Evolutionary conservation across 2,113 vertebrate genomes (phyloP).

Genomic region (Colossoma macropomum): DNA sequence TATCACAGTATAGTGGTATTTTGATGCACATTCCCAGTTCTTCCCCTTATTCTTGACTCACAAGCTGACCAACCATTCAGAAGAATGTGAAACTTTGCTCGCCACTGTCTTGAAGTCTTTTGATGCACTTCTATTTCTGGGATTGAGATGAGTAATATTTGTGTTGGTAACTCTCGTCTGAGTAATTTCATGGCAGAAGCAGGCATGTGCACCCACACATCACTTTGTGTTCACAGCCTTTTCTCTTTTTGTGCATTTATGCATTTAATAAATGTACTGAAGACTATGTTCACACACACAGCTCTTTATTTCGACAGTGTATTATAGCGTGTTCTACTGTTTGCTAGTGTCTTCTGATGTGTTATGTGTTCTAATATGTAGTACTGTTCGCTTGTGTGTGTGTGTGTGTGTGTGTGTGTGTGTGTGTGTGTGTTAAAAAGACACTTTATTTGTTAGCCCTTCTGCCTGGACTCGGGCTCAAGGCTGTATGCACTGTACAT

Average conservation of each 20-base stretch:
- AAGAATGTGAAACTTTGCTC: background rate
- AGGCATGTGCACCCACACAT: conserved; percentile 19
- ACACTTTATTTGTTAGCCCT: background rate
- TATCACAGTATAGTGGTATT: too few species aligned
- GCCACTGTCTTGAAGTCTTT: conserved; percentile 1
- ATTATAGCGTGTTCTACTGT: background rate
- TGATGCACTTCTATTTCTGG: background rate
- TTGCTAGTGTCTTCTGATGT: too few species aligned
- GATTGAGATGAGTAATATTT: conserved; percentile 11
- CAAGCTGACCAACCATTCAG: background rate
- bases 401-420: too few species aligned
- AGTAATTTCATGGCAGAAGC: conserved; percentile 6
- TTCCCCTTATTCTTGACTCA: background rate
- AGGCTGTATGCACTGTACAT: background rate
- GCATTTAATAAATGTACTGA: background rate
- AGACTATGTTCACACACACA: background rate
- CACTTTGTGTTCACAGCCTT: background rate
- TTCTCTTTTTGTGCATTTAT: conserved; percentile 5
- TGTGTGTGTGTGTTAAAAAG: too few species aligned
- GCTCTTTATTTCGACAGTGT: background rate
- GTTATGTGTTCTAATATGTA: background rate
- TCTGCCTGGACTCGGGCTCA: background rate
- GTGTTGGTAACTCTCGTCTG: background rate
- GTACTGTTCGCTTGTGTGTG: background rate
- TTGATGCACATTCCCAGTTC: too few species aligned